Evolutionary conservation across 1,140 invertebrate species (phyloP), one percentile per base, ranked within the genome.

Genomic region (Diachasmimorpha longicaudata): DNA sequence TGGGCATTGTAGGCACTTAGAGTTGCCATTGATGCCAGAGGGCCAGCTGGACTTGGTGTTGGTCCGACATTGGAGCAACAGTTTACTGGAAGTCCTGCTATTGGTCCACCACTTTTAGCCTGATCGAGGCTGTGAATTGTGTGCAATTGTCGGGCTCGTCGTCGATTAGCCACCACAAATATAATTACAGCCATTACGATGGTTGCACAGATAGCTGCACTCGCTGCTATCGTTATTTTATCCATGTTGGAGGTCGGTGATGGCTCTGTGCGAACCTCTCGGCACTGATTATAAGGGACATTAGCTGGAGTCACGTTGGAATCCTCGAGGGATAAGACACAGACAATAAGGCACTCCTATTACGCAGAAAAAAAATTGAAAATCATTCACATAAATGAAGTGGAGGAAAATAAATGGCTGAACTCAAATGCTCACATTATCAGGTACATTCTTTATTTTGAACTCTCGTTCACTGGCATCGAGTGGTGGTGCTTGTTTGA

Each of bases 181-280:
- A 97, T 92, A 70, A 97, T 93, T 10, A 95, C 93, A 0, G 95
- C 96, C 36, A 97, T 92, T 46, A 97, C 93, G 77, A 98, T 96
- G 23, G 96, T 96, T n/a, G 94, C 95, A 85, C 95, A 97, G 81
- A 97, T 96, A n/a, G 95, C 95, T 9, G 96, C 96, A 81, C 95
- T 96, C 0, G 96, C 96, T 11, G 94, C 96, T 80, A 98, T 98
- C 23, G 96, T 97, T 81, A 98, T 96, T 85, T 96, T 97, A 85
- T 98, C 96, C 94, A 97, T 96, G 87, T 96, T 95, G 13, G 94
- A 95, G 31, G 94, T 93, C 14, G 93, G 92, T 39, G 93, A 93
- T 69, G 92, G 92, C 36, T 95, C 95, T 0, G 95, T 96, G 42
- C 95, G 92, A 14, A 98, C 94, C 89, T 98, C 96, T 39, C 94